Evolutionary conservation across 2,797 vertebrate species (phyloP).

Genomic region (Scleropages formosus): DNA sequence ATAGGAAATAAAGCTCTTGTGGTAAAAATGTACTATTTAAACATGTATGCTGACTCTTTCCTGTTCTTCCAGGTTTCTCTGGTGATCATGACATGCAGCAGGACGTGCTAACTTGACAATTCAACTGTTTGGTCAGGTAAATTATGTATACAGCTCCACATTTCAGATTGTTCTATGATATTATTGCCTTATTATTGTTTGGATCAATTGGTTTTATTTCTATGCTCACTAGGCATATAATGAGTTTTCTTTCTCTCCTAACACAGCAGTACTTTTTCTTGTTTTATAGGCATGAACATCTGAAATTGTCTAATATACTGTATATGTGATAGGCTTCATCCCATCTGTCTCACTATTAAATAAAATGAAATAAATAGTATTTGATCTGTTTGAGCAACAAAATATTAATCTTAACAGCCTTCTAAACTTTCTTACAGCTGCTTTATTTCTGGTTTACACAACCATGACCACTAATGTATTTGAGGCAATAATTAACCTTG

Average conservation of each 20-base stretch:
- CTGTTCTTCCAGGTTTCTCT: background rate
- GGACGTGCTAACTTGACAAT: background rate
- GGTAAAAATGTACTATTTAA: too few species aligned
- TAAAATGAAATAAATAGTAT: background rate
- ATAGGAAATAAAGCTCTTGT: too few species aligned
- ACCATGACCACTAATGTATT: background rate
- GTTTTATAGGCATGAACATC: too few species aligned
- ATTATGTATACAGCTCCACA: background rate
- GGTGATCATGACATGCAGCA: background rate
- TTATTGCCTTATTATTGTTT: too few species aligned
- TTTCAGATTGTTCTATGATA: background rate
- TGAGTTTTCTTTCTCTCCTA: too few species aligned
- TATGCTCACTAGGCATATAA: too few species aligned
- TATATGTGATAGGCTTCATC: too few species aligned
- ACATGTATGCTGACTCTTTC: background rate
- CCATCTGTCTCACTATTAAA: too few species aligned
- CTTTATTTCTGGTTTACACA: background rate
- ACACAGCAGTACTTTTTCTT: too few species aligned
- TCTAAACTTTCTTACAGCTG: background rate
- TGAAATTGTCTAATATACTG: too few species aligned
- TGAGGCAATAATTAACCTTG: background rate
- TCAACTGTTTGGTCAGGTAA: background rate
- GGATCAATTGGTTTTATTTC: too few species aligned
- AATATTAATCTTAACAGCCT: background rate
- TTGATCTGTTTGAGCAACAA: background rate